These are phyloP conservation scores for Todus mexicanus DNA, from an alignment of 2,797 vertebrate species.

Conservation along the genomic window DNA sequence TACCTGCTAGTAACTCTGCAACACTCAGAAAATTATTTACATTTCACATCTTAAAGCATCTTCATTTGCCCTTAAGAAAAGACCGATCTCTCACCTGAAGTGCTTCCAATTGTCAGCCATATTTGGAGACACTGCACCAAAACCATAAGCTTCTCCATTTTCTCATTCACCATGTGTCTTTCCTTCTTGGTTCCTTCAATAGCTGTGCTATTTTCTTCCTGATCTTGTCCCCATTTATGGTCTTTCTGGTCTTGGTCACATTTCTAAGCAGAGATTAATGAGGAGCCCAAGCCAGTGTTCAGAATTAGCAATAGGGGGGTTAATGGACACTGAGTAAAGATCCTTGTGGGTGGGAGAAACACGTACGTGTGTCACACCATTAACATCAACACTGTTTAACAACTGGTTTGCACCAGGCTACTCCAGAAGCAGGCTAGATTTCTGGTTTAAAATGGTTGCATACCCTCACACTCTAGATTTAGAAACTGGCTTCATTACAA, in stretches of 20 bases:
- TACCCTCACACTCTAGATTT: neutral
- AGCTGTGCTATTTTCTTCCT: neutral
- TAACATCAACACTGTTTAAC: neutral
- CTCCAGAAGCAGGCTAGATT: neutral
- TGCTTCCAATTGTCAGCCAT: neutral
- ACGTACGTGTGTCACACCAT: neutral
- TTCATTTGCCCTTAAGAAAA: neutral
- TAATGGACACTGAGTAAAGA: neutral
- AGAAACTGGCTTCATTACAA: neutral
- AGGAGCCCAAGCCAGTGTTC: neutral
- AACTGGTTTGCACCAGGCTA: neutral
- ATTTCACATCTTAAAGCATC: neutral
- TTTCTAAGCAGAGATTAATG: neutral
- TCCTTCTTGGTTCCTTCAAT: neutral
- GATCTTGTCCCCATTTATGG: neutral
- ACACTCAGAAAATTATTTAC: neutral
- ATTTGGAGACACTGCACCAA: neutral
- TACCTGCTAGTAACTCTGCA: neutral
- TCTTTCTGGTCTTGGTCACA: neutral
- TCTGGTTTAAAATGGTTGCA: neutral
- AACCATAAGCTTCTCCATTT: neutral
- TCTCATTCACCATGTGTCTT: neutral
- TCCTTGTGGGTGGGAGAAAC: neutral
- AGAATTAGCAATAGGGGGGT: neutral
- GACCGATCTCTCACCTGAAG: neutral